A percentile compares a stretch with the other conserved stretches of the same genome.
Evolutionary conservation across 2,113 vertebrate genomes (phyloP).

Genomic region (Coracopsis vasa): DNA sequence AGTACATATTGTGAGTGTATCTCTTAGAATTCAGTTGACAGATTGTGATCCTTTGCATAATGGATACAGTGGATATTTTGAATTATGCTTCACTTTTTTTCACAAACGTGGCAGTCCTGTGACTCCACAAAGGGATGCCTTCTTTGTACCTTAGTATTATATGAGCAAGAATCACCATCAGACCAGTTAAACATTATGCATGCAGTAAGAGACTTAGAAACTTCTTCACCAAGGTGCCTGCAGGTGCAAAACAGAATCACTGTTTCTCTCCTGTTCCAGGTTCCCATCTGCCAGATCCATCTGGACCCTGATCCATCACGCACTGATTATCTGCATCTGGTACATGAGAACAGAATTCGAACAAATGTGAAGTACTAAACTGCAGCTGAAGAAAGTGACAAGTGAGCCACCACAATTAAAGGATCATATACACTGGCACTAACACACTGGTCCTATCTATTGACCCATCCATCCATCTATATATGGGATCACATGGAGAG

Average conservation of each 20-base stretch:
- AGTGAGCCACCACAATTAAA: background rate
- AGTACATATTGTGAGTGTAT: background rate
- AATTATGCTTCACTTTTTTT: background rate
- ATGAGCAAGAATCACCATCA: background rate
- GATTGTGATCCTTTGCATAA: background rate
- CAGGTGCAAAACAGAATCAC: background rate
- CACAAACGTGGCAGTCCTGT: background rate
- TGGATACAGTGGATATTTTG: background rate
- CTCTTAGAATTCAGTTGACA: background rate
- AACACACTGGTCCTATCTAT: background rate
- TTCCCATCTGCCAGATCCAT: slow-evolving; percentile 17
- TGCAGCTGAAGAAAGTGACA: background rate
- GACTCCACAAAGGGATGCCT: background rate
- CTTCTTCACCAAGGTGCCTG: background rate
- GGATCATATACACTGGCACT: background rate
- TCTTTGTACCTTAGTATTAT: background rate
- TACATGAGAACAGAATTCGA: background rate
- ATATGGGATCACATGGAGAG: background rate
- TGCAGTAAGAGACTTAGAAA: background rate
- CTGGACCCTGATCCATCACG: background rate
- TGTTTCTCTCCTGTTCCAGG: background rate
- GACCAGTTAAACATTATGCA: background rate
- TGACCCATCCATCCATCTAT: background rate
- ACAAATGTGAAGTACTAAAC: background rate
- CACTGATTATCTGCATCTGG: slow-evolving; percentile 9